phyloP scores from a whole-genome alignment of 2,113 vertebrate species.

The Campylomormyrus numenius region DNA sequence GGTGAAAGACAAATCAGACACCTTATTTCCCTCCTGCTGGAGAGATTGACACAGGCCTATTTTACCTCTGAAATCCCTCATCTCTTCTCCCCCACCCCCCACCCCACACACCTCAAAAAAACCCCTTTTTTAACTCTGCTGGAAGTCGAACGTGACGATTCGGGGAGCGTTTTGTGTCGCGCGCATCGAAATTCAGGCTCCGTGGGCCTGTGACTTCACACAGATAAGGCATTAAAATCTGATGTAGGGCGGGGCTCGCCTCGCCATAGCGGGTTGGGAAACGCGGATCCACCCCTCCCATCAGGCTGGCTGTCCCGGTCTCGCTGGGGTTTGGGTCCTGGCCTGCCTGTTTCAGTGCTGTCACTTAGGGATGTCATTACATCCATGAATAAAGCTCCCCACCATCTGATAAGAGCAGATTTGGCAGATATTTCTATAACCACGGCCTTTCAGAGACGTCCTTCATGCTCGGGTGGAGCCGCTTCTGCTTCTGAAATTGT shows the following conservation, averaged over 20 bases:
- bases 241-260: not conserved
- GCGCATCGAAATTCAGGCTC: not conserved
- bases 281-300: not conserved
- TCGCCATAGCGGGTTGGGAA: not conserved
- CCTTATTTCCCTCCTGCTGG: conserved; percentile 1
- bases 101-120: not conserved
- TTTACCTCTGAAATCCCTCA: conserved; percentile 11
- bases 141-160: conserved; percentile 7
- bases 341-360: not conserved
- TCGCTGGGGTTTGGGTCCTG: not conserved
- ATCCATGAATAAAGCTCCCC: not conserved
- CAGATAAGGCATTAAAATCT: conserved; percentile 18
- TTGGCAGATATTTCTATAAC: conserved; percentile 1
- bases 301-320: not conserved
- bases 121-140: not conserved
- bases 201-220: not conserved
- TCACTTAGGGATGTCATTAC: not conserved
- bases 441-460: not conserved
- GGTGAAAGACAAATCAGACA: conserved; percentile 21
- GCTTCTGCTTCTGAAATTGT: not conserved
- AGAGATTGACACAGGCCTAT: conserved; percentile 15
- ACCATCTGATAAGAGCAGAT: not conserved
- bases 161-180: not conserved
- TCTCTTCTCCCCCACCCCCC: not conserved
- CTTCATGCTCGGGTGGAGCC: not conserved